Evolutionary conservation across 2,113 vertebrate species (phyloP), one percentile per base, ranked within the genome.

Genomic region (Chionomys nivalis): DNA sequence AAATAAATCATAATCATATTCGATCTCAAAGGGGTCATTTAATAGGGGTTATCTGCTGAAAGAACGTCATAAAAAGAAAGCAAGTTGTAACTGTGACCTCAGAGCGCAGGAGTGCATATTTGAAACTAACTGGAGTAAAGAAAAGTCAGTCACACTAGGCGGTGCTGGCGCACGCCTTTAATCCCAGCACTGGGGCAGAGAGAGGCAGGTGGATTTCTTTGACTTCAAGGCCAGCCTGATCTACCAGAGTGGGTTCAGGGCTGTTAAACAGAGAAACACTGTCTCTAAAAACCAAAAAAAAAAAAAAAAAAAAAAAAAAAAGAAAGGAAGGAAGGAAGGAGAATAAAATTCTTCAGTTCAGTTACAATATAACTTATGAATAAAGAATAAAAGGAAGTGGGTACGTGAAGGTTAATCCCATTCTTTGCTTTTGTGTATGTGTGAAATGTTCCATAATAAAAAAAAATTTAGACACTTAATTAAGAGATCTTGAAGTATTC

Each of bases 391-490:
- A 31, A 7, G 10, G 49, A 93, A 58, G 93, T 2, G 3, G 28
- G 21, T 52, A 93, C 36, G 42, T 26, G 49, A 92, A 24, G 19
- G 52, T 42, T 94, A 61, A 61, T 77, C 39, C 89, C 19, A 92
- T 26, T 83, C 55, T 77, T 75, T 68, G 70, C 5, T 88, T 93
- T 55, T 78, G 44, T 93, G 5, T 66, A 85, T 81, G 65, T 70
- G 33, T 91, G 17, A 82, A 94, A 85, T 81, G 92, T 95, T 96
- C 55, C 77, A 72, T 26, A 86, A 89, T 87, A 91, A 91, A 76
- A 89, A 89, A 85, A 87, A 85, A 36, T 16, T 66, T 26, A 44
- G 36, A 89, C 93, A 87, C n/a, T 49, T 95, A 72, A 90, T 14
- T 87, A 79, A 83, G 26, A 89, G 33, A 63, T 24, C 23, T 39